phyloP scores from a whole-genome alignment of 2,113 vertebrate species.

The Corapipo altera region DNA sequence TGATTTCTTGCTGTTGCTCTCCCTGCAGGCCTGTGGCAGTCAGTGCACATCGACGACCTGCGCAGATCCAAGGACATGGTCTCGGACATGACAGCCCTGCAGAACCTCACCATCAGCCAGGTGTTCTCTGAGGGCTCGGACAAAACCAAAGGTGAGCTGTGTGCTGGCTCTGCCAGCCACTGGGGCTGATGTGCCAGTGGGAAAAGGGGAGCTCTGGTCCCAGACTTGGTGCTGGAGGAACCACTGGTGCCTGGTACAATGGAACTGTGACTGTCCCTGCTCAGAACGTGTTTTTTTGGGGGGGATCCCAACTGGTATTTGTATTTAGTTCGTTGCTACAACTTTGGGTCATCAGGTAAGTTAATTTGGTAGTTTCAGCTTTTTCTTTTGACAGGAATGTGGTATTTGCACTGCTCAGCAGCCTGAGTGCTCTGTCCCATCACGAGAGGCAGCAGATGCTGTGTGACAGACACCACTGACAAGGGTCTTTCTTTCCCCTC shows the following conservation, averaged over 20 bases:
- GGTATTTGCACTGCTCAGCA: neutral
- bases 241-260: neutral
- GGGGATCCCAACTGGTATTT: neutral
- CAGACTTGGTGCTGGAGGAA: neutral
- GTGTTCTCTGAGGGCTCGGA: slow-evolving; percentile 75
- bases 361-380: neutral
- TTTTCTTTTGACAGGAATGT: neutral
- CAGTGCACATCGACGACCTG: slow-evolving; percentile 94
- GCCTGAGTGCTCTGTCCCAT: neutral
- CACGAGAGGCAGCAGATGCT: neutral
- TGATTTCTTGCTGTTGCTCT: neutral
- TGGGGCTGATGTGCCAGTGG: neutral
- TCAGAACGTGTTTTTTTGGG: neutral
- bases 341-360: neutral
- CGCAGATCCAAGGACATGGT: slow-evolving; percentile 84
- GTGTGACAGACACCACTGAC: neutral
- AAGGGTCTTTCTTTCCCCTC: neutral
- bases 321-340: neutral
- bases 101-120: slow-evolving; percentile 86
- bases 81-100: slow-evolving; percentile 85
- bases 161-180: neutral
- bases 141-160: slow-evolving; percentile 59
- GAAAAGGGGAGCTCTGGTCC: neutral
- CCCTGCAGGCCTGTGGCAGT: slow-evolving; percentile 85
- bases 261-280: neutral